Evolutionary conservation across 2,797 vertebrate species (phyloP).

Genomic region (Oreochromis mossambicus): DNA sequence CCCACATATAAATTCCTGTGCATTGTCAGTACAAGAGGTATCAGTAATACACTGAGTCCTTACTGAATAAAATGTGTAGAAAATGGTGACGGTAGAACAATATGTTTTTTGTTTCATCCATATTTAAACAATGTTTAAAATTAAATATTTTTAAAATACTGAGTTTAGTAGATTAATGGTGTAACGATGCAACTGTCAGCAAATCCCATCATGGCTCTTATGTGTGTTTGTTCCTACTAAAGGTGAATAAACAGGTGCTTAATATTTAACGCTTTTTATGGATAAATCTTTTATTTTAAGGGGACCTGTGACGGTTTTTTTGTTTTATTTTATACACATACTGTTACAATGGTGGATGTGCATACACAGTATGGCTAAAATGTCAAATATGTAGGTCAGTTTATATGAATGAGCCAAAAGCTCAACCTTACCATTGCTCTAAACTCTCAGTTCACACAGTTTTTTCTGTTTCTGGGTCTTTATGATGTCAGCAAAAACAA

Average conservation of each 20-base stretch:
- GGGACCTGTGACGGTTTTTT: neutral
- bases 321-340: neutral
- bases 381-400: neutral
- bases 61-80: neutral
- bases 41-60: neutral
- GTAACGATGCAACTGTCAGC: neutral
- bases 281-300: neutral
- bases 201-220: neutral
- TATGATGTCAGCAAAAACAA: neutral
- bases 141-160: neutral
- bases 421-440: neutral
- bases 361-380: neutral
- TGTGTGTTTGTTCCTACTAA: neutral
- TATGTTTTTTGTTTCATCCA: neutral
- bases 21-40: neutral
- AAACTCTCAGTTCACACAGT: neutral
- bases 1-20: neutral
- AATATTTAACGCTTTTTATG: neutral
- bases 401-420: neutral
- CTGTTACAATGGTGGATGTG: neutral
- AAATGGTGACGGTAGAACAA: neutral
- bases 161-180: neutral
- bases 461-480: neutral
- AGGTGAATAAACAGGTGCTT: neutral
- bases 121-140: neutral